Base-by-base conservation (phyloP, 2,888 invertebrate species). In the Drosophila dives region DNA sequence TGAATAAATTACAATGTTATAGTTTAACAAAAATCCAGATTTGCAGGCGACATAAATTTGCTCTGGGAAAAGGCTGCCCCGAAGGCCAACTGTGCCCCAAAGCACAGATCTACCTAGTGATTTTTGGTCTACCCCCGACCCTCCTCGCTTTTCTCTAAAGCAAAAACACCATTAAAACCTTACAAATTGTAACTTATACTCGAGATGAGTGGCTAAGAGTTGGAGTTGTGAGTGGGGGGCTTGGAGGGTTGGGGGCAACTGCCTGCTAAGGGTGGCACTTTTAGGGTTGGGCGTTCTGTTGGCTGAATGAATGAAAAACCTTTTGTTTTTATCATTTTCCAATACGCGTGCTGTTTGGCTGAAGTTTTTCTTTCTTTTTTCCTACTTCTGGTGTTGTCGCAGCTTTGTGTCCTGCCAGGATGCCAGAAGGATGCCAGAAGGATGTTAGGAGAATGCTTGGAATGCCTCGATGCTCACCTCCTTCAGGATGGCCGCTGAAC, bases 321-420 rank as follows among this genome's bases (percentile, higher is more conserved):
- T 80, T 86, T 85, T 85, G 86, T 89, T 89, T 89, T 84, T 84
- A 89, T 83, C 75, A 86, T 86, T 85, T 88, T 86, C 60, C 80
- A 89, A 89, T 81, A 84, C 63, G 83, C 80, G 77, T 65, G 65
- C 83, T 79, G 69, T 55, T 54, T 51, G 45, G 51, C 70, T 65
- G 54, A 20, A 36, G 29, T 34, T 65, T 2, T 29, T 51, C 11
- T 26, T 42, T 34, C 36, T 20, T 26, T 20, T 26, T 34, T n/a
- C 15, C 26, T 49, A 17, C 49, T 40, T 29, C 45, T 54, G 55
- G 58, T 49, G 33, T 58, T 67, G 53, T 53, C 59, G 61, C 42
- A 45, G 40, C 51, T 59, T 63, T 33, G 48, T 64, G 50, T 61
- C 58, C 65, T 63, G 53, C 51, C 64, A 45, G 20, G 45, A 45